A percentile compares a stretch with the other conserved stretches of the same genome.
Conservation (phyloP, 1,140 invertebrate species). For the Caerostris extrusa region DNA sequence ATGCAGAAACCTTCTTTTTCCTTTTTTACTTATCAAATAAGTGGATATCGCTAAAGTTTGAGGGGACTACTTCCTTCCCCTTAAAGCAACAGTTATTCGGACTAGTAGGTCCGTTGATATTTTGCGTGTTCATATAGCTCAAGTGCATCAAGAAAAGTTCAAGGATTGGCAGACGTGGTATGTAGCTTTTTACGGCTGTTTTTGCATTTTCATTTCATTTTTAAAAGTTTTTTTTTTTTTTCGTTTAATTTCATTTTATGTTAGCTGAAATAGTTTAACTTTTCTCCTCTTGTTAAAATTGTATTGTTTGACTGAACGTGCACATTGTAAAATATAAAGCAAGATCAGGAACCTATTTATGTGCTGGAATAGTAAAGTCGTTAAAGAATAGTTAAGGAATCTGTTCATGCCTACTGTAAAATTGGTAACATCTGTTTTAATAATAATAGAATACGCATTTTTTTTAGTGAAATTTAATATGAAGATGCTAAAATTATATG, state of each 20-base stretch:
- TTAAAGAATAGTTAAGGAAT: neutral
- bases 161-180: neutral
- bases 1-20: neutral
- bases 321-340: neutral
- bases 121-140: constrained; percentile 20
- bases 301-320: constrained; percentile 12
- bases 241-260: neutral
- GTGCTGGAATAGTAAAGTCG: neutral
- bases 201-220: constrained; percentile 21
- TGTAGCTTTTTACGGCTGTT: constrained; percentile 28
- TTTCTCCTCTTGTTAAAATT: neutral
- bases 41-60: constrained; percentile 24
- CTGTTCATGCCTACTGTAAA: neutral
- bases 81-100: constrained; percentile 45
- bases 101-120: neutral
- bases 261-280: neutral
- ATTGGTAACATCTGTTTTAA: too few species aligned
- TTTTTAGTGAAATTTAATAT: too few species aligned
- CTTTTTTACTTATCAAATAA: constrained; percentile 53
- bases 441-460: too few species aligned
- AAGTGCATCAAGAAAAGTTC: neutral
- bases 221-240: neutral
- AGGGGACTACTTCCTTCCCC: neutral
- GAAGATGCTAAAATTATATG: too few species aligned
- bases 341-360: neutral